Evolutionary conservation across 2,888 invertebrate genomes (phyloP).

Genomic region (Trichopria drosophilae): DNA sequence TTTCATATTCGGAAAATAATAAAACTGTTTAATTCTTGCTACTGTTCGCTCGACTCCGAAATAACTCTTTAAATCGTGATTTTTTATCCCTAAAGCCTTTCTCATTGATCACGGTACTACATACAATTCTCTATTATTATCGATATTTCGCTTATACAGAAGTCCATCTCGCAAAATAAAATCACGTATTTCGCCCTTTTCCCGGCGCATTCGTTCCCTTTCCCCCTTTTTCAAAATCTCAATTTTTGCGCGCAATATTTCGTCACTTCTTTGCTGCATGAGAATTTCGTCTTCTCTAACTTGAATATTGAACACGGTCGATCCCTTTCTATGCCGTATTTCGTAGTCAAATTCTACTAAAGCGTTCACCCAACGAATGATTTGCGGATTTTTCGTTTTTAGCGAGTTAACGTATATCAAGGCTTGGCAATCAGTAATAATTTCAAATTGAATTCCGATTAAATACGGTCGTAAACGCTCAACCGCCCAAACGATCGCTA

Average conservation of each 20-base stretch:
- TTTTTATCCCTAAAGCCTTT: constrained; percentile 27
- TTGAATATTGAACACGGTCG: too few species aligned
- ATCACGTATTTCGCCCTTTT: constrained; percentile 12
- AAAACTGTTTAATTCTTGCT: constrained; percentile 20
- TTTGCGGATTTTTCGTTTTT: constrained; percentile 2
- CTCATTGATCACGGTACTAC: constrained; percentile 27
- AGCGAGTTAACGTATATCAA: background rate
- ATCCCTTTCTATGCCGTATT: constrained; percentile 9
- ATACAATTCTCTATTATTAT: constrained; percentile 13
- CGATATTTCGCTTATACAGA: constrained; percentile 14
- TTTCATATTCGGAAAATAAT: constrained; percentile 35
- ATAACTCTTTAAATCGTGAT: constrained; percentile 28
- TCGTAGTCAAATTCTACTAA: constrained; percentile 10
- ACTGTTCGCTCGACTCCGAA: constrained; percentile 27
- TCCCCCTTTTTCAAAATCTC: constrained; percentile 17
- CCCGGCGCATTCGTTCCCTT: constrained; percentile 1
- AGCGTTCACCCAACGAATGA: constrained; percentile 3
- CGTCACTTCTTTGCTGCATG: too few species aligned
- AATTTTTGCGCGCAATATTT: too few species aligned
- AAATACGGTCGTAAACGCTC: background rate
- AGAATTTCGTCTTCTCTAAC: too few species aligned
- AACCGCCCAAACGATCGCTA: background rate
- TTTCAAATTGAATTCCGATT: background rate
- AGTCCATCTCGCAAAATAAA: constrained; percentile 13
- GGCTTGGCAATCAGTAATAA: constrained; percentile 10